A percentile compares a stretch with the other conserved stretches of the same genome.
Conservation (phyloP, 1,140 invertebrate species). For the Venturia canescens region DNA sequence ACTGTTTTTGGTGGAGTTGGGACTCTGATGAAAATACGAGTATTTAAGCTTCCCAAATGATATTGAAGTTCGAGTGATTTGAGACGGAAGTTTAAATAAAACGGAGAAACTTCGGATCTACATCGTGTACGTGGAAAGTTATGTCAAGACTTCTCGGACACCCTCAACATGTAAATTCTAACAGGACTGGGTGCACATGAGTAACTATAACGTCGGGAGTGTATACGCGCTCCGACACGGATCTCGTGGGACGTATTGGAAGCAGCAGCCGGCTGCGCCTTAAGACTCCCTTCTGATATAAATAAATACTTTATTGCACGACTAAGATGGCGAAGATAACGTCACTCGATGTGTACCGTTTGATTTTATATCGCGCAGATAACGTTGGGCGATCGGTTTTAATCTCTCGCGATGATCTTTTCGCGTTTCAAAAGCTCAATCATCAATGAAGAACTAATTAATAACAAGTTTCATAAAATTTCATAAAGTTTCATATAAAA, state of each 20-base stretch:
- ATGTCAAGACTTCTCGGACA: too few relatives aligned
- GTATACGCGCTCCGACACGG: conserved; percentile 25
- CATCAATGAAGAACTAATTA: too few relatives aligned
- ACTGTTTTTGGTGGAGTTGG: too few relatives aligned
- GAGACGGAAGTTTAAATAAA: too few relatives aligned
- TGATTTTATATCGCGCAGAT: background rate
- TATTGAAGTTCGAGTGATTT: too few relatives aligned
- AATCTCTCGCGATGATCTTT: background rate
- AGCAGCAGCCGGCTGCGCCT: conserved; percentile 33
- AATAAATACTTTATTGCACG: conserved; percentile 42
- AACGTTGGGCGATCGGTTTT: background rate
- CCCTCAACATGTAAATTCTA: background rate
- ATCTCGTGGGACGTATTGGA: conserved; percentile 30
- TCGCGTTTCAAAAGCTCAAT: background rate
- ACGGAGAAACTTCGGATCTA: too few relatives aligned
- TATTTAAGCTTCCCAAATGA: too few relatives aligned
- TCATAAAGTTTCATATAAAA: too few relatives aligned
- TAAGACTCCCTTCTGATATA: conserved; percentile 1
- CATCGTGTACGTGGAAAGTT: too few relatives aligned
- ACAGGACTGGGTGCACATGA: background rate
- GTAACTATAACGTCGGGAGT: conserved; percentile 28
- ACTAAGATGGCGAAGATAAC: conserved; percentile 38
- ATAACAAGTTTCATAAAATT: too few relatives aligned
- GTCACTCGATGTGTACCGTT: conserved; percentile 1
- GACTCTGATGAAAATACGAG: too few relatives aligned